Percentiles rank a stretch among this genome's conserved stretches.
Conservation (phyloP, 2,888 invertebrate genomes). For the Trypoxylon attenuatum region DNA sequence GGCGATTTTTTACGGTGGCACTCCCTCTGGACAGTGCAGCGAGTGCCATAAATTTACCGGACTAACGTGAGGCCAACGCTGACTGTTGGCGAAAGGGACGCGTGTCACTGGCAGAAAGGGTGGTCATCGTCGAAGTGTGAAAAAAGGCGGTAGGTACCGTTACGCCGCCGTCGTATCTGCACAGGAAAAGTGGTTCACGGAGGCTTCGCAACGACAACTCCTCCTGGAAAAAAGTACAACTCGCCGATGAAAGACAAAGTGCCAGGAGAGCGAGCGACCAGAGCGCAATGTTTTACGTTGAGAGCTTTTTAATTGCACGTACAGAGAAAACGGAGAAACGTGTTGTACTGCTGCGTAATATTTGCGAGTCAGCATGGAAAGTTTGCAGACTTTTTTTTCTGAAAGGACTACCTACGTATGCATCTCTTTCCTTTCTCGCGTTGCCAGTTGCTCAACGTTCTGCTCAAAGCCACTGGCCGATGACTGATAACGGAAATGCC, state of each 20-base stretch:
- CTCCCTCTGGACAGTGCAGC: no score
- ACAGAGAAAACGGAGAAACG: conserved; percentile 9
- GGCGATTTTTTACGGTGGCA: no score
- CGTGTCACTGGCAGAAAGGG: no score
- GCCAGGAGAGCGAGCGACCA: neutral
- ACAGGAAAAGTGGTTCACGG: neutral
- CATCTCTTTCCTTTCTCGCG: neutral
- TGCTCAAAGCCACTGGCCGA: neutral
- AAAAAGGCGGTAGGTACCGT: no score
- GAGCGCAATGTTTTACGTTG: conserved; percentile 21
- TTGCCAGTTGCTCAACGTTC: neutral
- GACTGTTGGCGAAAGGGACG: no score
- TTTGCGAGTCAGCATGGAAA: neutral
- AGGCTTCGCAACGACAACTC: neutral
- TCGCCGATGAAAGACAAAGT: conserved; percentile 11
- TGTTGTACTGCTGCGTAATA: neutral
- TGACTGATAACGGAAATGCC: conserved; percentile 27
- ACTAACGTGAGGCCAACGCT: no score
- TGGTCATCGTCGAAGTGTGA: no score
- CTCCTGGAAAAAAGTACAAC: conserved; percentile 5
- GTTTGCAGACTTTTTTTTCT: neutral
- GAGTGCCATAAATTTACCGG: no score
- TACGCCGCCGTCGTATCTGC: neutral
- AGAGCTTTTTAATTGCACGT: conserved; percentile 37
- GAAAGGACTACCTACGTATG: no score